These are phyloP conservation scores for Gallinago paraguaiae DNA, from an alignment of 2,113 vertebrate genomes.

Conservation along the genomic window DNA sequence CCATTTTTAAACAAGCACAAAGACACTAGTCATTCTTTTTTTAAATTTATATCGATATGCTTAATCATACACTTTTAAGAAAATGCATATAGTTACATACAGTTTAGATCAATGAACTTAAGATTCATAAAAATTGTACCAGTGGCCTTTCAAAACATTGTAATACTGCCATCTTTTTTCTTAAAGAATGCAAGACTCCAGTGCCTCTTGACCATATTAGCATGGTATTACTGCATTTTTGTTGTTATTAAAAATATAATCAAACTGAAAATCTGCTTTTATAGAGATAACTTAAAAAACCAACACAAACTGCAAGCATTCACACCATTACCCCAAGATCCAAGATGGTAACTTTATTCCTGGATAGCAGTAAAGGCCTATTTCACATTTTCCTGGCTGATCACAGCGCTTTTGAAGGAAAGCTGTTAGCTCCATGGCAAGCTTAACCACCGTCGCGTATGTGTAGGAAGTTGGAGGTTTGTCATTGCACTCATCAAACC, in stretches of 20 bases:
- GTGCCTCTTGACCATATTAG: background rate
- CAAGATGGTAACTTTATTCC: conserved; percentile 86
- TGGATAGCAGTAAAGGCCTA: conserved; percentile 86
- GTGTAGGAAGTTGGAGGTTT: conserved; percentile 39
- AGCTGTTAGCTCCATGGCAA: conserved; percentile 72
- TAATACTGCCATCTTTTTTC: background rate
- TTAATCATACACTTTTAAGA: background rate
- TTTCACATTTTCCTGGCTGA: conserved; percentile 18
- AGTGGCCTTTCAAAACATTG: background rate
- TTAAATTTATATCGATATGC: background rate
- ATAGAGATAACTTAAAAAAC: background rate
- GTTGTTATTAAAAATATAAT: background rate
- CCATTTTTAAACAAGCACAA: background rate
- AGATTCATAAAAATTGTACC: background rate
- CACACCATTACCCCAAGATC: conserved; percentile 86
- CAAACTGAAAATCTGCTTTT: background rate
- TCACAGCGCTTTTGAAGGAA: conserved; percentile 69
- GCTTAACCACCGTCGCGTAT: conserved; percentile 69
- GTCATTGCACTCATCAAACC: conserved; percentile 72
- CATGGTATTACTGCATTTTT: background rate
- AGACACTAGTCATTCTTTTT: background rate
- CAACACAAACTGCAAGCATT: background rate
- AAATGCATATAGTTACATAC: background rate
- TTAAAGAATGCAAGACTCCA: background rate
- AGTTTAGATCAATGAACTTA: background rate